Evolutionary conservation across 1,140 invertebrate species (phyloP).

Genomic region (Saxidomus purpurata): DNA sequence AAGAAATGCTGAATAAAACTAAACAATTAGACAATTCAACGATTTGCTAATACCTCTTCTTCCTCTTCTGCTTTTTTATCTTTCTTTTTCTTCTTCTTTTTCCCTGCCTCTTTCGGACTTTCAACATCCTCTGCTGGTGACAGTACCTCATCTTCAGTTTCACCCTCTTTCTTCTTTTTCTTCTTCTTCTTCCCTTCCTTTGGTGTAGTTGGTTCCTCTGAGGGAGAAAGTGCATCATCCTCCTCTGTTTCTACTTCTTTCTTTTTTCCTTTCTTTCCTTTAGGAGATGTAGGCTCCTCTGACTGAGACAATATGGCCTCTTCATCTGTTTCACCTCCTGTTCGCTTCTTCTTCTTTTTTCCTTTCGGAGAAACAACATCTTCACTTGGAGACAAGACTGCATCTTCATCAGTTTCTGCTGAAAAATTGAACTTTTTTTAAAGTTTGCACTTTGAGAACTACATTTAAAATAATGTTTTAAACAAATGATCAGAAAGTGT

Average conservation of each 20-base stretch:
- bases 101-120: slow-evolving; percentile 43
- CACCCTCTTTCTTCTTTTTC: slow-evolving; percentile 69
- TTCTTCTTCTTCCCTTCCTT: slow-evolving; percentile 63
- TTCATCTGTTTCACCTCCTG: slow-evolving; percentile 65
- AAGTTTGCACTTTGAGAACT: no score
- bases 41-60: no score
- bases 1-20: no score
- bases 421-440: no score
- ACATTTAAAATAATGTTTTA: no score
- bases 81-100: slow-evolving; percentile 71
- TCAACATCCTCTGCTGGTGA: slow-evolving; percentile 56
- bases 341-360: slow-evolving; percentile 75
- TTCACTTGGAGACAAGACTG: slow-evolving; percentile 56
- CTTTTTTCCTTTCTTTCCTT: slow-evolving; percentile 73
- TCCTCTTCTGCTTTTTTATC: slow-evolving; percentile 57
- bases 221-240: slow-evolving; percentile 40
- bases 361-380: slow-evolving; percentile 66
- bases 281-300: slow-evolving; percentile 49
- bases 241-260: slow-evolving; percentile 58
- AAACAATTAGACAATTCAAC: no score
- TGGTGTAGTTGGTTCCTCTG: slow-evolving; percentile 58
- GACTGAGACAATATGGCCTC: slow-evolving; percentile 57
- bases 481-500: no score
- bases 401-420: slow-evolving; percentile 68
- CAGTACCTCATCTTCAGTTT: slow-evolving; percentile 42